Evolutionary conservation across 1,140 invertebrate genomes (phyloP).

Genomic region (Holcopasites calliopsidis): DNA sequence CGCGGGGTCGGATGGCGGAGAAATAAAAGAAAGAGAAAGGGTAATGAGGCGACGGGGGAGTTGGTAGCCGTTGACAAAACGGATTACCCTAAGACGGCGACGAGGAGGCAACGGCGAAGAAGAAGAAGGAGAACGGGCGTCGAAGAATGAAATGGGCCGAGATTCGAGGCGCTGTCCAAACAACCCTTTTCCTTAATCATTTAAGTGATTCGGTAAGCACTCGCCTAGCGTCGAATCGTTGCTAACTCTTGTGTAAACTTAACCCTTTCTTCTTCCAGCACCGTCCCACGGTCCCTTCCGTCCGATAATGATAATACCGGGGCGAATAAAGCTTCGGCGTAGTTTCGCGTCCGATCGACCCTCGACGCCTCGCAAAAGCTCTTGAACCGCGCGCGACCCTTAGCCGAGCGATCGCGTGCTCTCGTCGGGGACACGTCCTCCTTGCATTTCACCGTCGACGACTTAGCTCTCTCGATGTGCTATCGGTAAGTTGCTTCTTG

Average conservation of each 20-base stretch:
- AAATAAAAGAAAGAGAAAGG: slow-evolving; percentile 62
- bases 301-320: slow-evolving; percentile 66
- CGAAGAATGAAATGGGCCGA: slow-evolving; percentile 69
- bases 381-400: neutral
- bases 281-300: slow-evolving; percentile 59
- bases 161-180: slow-evolving; percentile 75
- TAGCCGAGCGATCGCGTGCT: slow-evolving; percentile 1
- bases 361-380: slow-evolving; percentile 25
- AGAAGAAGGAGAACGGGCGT: slow-evolving; percentile 27
- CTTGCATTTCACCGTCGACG: neutral
- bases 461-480: neutral
- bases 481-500: neutral
- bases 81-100: slow-evolving; percentile 70
- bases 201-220: slow-evolving; percentile 79
- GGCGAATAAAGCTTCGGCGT: slow-evolving; percentile 44
- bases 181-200: slow-evolving; percentile 80
- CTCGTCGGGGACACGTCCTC: too few species aligned
- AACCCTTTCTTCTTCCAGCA: slow-evolving; percentile 74
- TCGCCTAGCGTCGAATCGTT: slow-evolving; percentile 71
- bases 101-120: slow-evolving; percentile 18
- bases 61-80: slow-evolving; percentile 76
- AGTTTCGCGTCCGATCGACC: slow-evolving; percentile 46
- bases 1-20: neutral
- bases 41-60: slow-evolving; percentile 70
- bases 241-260: slow-evolving; percentile 75